Conservation (phyloP, 1,140 invertebrate species). For the Halesus radiatus region DNA sequence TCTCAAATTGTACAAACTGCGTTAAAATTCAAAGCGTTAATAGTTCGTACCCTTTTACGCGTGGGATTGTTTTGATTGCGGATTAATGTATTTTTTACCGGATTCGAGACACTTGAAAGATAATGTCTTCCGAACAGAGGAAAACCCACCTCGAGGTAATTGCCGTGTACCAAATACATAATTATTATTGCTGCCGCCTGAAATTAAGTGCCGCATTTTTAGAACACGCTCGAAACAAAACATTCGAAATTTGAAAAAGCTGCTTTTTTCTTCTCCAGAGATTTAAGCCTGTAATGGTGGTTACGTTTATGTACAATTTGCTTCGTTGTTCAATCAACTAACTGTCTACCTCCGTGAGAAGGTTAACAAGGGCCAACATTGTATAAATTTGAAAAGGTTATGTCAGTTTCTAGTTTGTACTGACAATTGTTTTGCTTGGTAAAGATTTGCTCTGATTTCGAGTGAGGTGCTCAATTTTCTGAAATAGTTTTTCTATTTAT, state of each 20-base stretch:
- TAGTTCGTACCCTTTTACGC: too few relatives aligned
- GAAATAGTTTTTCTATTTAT: not conserved
- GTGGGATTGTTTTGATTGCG: too few relatives aligned
- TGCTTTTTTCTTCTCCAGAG: not conserved
- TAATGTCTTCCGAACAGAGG: conserved; percentile 33
- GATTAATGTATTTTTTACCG: too few relatives aligned
- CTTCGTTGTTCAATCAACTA: too few relatives aligned
- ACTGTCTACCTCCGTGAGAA: too few relatives aligned
- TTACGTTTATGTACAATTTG: not conserved
- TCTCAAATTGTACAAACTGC: not conserved
- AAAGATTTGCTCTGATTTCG: too few relatives aligned
- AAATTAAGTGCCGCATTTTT: conserved; percentile 36
- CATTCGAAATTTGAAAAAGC: not conserved
- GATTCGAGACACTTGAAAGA: not conserved
- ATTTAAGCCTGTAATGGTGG: not conserved
- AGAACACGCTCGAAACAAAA: conserved; percentile 33
- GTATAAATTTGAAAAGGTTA: not conserved
- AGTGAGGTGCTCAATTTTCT: too few relatives aligned
- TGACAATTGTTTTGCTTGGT: not conserved
- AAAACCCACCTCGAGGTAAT: conserved; percentile 31
- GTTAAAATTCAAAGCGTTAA: too few relatives aligned
- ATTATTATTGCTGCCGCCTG: conserved; percentile 33
- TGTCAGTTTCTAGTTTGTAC: not conserved
- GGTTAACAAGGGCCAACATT: not conserved
- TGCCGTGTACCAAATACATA: conserved; percentile 37